These are phyloP conservation scores for Peromyscus polionotus DNA, from an alignment of 2,113 vertebrate species.

Conservation along the genomic window DNA sequence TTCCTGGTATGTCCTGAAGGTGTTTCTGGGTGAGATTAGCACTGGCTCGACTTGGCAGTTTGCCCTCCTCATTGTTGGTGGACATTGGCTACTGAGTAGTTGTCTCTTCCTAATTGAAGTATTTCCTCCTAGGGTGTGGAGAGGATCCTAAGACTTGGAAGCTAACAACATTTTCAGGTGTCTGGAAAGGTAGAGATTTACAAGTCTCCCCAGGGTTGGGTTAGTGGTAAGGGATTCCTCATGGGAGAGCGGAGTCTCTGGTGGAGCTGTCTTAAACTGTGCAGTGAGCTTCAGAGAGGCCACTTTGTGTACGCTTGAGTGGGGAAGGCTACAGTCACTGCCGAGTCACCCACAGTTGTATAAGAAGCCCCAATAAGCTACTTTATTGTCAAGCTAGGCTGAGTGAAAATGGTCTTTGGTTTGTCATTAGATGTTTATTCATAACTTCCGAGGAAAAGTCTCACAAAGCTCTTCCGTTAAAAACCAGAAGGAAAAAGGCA, in stretches of 20 bases:
- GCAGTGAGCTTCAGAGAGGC: neutral
- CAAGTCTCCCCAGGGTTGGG: neutral
- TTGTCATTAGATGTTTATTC: neutral
- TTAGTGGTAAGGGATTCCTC: neutral
- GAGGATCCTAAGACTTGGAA: neutral
- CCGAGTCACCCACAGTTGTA: too few species aligned
- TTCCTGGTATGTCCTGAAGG: neutral
- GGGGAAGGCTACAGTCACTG: too few species aligned
- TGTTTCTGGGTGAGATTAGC: neutral
- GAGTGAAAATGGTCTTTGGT: neutral
- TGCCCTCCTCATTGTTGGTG: too few species aligned
- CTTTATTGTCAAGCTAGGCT: neutral
- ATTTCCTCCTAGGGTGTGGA: neutral
- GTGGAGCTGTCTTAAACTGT: neutral
- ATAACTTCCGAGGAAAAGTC: neutral
- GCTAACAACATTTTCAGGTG: neutral
- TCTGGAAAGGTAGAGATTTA: too few species aligned
- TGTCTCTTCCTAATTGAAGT: neutral
- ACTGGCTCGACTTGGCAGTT: neutral
- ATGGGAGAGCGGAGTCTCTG: neutral
- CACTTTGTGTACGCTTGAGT: neutral
- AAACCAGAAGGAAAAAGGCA: neutral
- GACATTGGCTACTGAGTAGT: neutral
- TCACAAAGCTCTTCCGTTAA: neutral
- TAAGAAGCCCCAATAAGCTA: neutral